Conservation (phyloP, 1,140 invertebrate genomes). For the Adelges cooleyi region DNA sequence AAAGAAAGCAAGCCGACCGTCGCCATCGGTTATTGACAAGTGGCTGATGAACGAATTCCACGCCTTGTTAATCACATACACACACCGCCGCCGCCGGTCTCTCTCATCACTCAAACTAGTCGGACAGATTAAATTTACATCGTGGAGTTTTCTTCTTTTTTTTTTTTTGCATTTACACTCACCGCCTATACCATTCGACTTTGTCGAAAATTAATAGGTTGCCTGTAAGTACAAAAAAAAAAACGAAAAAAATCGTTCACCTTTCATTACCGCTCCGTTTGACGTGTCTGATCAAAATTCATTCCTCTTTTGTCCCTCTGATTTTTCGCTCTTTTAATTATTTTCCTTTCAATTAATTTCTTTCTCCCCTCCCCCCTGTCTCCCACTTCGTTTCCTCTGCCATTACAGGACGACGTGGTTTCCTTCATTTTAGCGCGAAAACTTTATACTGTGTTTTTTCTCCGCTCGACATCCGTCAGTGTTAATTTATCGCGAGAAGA, state of each 20-base stretch:
- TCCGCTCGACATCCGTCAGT: conserved; percentile 17
- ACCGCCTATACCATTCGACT: conserved; percentile 1
- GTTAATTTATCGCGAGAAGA: conserved; percentile 18
- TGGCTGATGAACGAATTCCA: conserved; percentile 25
- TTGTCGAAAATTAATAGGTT: conserved; percentile 27
- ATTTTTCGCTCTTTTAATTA: conserved; percentile 28
- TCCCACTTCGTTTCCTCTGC: too few relatives aligned
- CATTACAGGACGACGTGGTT: too few relatives aligned
- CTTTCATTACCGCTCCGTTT: conserved; percentile 24
- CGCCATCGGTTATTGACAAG: conserved; percentile 18
- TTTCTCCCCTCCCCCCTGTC: conserved; percentile 5
- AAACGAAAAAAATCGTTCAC: conserved; percentile 21
- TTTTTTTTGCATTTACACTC: conserved; percentile 9
- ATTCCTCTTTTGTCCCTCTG: conserved; percentile 27
- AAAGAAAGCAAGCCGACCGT: background rate
- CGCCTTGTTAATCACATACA: conserved; percentile 12
- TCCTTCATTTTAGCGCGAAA: background rate
- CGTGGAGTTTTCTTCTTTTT: conserved; percentile 5
- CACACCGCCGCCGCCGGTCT: background rate
- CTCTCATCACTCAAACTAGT: conserved; percentile 18
- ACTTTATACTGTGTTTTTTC: conserved; percentile 24
- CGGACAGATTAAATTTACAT: conserved; percentile 27
- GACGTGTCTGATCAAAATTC: conserved; percentile 28
- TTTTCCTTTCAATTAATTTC: conserved; percentile 29
- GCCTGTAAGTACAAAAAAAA: background rate